These are phyloP conservation scores for Sapajus apella DNA, from an alignment of 2,113 vertebrate species.

Conservation along the genomic window DNA sequence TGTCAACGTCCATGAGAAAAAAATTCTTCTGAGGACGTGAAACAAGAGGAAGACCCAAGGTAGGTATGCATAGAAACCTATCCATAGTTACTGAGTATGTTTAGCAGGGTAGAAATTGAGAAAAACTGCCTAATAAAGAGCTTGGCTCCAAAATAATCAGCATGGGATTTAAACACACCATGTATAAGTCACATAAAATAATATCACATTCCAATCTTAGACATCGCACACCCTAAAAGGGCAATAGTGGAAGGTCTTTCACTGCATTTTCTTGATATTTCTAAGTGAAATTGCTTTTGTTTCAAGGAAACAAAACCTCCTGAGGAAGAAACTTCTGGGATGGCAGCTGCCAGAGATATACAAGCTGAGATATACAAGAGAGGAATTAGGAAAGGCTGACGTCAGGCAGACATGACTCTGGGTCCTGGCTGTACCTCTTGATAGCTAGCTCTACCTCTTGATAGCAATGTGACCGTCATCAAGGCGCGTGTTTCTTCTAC, in stretches of 20 bases:
- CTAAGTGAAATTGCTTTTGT: conserved; percentile 12
- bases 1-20: background rate
- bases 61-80: background rate
- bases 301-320: background rate
- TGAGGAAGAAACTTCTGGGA: background rate
- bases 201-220: background rate
- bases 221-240: background rate
- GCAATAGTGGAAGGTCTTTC: background rate
- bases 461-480: conserved; percentile 27
- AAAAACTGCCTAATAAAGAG: background rate
- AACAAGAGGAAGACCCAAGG: background rate
- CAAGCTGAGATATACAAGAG: background rate
- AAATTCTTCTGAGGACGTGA: background rate
- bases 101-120: background rate
- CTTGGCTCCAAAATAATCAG: background rate
- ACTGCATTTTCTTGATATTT: background rate
- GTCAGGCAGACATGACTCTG: background rate
- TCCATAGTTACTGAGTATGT: background rate
- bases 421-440: background rate
- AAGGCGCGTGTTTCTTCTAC: background rate
- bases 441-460: background rate
- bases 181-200: background rate
- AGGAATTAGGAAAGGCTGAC: background rate
- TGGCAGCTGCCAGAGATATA: background rate
- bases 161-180: background rate